Conservation (phyloP, 2,888 invertebrate genomes). For the Hydrotaea cyrtoneurina region DNA sequence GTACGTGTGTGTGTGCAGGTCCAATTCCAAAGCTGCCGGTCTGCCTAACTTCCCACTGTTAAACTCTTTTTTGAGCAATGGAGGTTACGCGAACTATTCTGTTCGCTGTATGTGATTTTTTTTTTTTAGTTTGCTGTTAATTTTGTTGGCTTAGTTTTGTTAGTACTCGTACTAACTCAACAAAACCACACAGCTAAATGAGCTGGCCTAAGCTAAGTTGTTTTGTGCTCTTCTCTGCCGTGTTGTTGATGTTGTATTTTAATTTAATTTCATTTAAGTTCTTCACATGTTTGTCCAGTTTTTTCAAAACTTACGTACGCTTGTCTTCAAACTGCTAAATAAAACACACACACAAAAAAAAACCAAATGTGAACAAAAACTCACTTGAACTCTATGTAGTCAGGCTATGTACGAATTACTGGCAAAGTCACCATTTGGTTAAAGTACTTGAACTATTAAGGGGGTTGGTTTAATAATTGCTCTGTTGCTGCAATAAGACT, state of each 20-base stretch:
- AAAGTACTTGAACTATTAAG: slow-evolving; percentile 17
- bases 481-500: no score
- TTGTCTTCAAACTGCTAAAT: not conserved
- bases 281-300: slow-evolving; percentile 49
- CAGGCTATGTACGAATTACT: not conserved
- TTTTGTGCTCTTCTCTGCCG: not conserved
- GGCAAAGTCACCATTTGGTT: slow-evolving; percentile 31
- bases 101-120: slow-evolving; percentile 10
- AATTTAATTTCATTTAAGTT: slow-evolving; percentile 26
- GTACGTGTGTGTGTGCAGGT: slow-evolving; percentile 13
- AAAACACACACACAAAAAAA: not conserved
- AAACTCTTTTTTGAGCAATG: slow-evolving; percentile 38
- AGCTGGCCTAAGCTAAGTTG: not conserved
- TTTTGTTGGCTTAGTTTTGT: slow-evolving; percentile 12
- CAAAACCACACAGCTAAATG: not conserved
- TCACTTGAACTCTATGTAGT: slow-evolving; percentile 51
- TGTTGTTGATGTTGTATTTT: slow-evolving; percentile 18
- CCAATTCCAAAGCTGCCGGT: slow-evolving; percentile 5
- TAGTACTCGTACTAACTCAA: slow-evolving; percentile 18
- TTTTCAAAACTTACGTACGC: slow-evolving; percentile 27
- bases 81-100: slow-evolving; percentile 55
- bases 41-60: slow-evolving; percentile 25
- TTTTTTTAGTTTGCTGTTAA: slow-evolving; percentile 19
- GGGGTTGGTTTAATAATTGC: not conserved
- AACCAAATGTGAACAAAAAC: slow-evolving; percentile 42